These are phyloP conservation scores for Mimachlamys varia DNA, from an alignment of 2,888 invertebrate genomes.

Conservation along the genomic window DNA sequence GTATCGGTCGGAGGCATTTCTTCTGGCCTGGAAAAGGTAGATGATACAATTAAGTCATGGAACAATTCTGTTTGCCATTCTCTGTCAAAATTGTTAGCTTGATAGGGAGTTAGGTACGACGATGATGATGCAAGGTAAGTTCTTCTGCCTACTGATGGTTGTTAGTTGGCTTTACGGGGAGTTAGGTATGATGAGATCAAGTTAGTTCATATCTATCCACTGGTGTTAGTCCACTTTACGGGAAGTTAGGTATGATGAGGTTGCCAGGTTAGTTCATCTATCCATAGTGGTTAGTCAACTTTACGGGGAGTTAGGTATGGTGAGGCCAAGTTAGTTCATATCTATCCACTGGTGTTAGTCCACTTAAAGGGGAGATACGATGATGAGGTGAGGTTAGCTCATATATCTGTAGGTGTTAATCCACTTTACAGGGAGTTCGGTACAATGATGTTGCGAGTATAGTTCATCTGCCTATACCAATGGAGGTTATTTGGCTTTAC, in stretches of 20 bases:
- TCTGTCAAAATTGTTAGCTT: not conserved
- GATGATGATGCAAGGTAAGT: not conserved
- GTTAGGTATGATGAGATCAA: not conserved
- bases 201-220: not conserved
- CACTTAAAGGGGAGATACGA: not conserved
- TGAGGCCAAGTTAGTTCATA: not conserved
- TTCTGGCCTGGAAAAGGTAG: slow-evolving; percentile 32
- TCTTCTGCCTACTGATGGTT: too few species aligned
- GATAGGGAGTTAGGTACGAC: not conserved
- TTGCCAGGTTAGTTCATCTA: not conserved
- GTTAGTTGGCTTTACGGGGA: too few species aligned
- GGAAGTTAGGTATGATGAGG: too few species aligned
- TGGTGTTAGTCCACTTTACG: not conserved
- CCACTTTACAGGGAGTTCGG: not conserved
- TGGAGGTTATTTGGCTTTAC: not conserved
- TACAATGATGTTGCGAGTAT: not conserved
- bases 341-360: not conserved
- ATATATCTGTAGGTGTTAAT: not conserved
- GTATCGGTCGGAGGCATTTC: not conserved
- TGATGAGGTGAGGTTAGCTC: not conserved
- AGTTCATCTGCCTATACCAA: not conserved
- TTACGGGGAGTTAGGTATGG: not conserved
- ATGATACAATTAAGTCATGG: not conserved
- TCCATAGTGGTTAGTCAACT: not conserved
- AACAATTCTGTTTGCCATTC: not conserved